A percentile compares a stretch with the other conserved stretches of the same genome.
phyloP scores from a whole-genome alignment of 2,888 invertebrate species.

The Globia sparganii region DNA sequence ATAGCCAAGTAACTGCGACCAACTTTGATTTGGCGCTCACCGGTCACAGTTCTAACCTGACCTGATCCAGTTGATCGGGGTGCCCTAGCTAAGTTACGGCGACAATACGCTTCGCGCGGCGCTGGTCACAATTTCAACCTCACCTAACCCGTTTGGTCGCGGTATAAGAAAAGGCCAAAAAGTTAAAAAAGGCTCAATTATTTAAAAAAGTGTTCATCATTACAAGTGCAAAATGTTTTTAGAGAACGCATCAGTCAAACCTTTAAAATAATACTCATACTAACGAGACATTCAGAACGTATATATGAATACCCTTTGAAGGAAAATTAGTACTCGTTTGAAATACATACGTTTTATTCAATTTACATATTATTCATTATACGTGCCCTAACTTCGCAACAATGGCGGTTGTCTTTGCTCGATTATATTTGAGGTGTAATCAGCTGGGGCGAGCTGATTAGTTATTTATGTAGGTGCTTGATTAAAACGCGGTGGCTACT shows the following conservation, averaged over 20 bases:
- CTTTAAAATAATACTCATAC: not conserved
- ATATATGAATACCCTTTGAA: constrained; percentile 30
- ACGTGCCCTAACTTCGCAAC: constrained; percentile 36
- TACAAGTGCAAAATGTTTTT: not conserved
- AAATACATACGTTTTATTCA: constrained; percentile 60
- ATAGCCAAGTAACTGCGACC: too few species aligned
- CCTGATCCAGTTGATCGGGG: too few species aligned
- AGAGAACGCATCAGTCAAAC: constrained; percentile 5
- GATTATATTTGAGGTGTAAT: constrained; percentile 56
- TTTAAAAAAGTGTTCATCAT: not conserved
- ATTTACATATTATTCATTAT: constrained; percentile 66
- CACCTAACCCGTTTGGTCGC: too few species aligned
- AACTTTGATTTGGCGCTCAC: too few species aligned
- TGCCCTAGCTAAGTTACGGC: not conserved
- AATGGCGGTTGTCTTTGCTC: constrained; percentile 46
- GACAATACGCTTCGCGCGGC: too few species aligned
- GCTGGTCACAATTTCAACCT: too few species aligned
- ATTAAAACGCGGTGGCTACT: constrained; percentile 37
- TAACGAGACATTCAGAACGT: constrained; percentile 36
- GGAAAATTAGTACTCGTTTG: constrained; percentile 56
- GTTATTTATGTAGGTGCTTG: constrained; percentile 50
- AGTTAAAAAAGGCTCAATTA: not conserved
- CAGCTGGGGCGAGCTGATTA: constrained; percentile 35
- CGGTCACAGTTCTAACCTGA: too few species aligned
- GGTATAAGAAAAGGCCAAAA: not conserved